Evolutionary conservation across 2,797 vertebrate species (phyloP), one percentile per base, ranked within the genome.

Genomic region (Spinus olivaceus): DNA sequence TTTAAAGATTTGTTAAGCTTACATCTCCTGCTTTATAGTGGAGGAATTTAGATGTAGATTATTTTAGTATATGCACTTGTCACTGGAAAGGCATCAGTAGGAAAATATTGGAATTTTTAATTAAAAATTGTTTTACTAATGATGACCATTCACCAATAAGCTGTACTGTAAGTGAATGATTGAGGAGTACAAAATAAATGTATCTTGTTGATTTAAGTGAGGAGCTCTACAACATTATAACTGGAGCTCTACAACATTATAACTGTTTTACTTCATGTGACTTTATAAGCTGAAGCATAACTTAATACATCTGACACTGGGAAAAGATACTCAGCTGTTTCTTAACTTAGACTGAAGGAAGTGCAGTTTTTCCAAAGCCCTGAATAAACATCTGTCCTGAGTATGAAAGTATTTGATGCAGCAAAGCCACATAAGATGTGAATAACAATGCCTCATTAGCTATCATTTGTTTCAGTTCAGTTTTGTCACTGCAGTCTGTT

Each of bases 401-500:
- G 24, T 51, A 53, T 67, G 49, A 50, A 70, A 90, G 53, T 71
- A 46, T 42, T 64, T 88, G 72, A 60, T 85, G 81, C 82, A 86
- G 51, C 22, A 66, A 84, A 90, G 46, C 56, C 4, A 2, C 37
- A 23, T 30, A 41, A 84, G 16, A 65, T 67, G 35, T 12, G 2
- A 65, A n/a, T 77, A 80, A 89, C 53, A 82, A 60, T 87, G 71
- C 67, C 28, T 95, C 74, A n/a, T 92, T 86, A 92, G 67, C 73
- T 60, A 18, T 50, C 8, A 1, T 57, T 94, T 90, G 44, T 94
- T 95, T 85, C 33, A 23, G 37, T 86, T 86, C 44, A 79, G 5
- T 28, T 66, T 84, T 84, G 41, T 89, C 24, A 5, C 5, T 86
- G 59, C 24, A 77, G 70, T 63, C 66, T 69, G 70, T 72, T 90